These are phyloP conservation scores for Oxycera nigricornis DNA, from an alignment of 2,888 invertebrate genomes.

Conservation along the genomic window DNA sequence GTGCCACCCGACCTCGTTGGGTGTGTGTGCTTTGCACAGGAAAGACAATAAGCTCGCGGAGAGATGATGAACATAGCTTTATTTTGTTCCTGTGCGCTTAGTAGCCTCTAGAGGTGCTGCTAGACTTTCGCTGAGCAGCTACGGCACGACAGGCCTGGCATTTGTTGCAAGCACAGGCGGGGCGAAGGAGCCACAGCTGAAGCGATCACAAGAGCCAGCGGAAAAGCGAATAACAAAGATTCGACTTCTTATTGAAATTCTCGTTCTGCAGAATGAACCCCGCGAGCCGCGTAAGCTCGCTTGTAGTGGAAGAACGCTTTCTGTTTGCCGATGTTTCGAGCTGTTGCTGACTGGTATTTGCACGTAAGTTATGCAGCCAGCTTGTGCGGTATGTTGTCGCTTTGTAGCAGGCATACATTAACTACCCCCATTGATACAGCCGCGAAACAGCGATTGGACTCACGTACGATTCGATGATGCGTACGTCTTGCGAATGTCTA, in stretches of 20 bases:
- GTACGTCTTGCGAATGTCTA: too few relatives aligned
- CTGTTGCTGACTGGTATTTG: conserved; percentile 7
- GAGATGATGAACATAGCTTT: neutral
- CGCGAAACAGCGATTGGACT: neutral
- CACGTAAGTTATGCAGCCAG: conserved; percentile 19
- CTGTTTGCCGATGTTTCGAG: neutral
- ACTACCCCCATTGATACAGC: neutral
- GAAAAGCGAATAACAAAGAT: neutral
- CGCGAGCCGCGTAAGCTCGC: neutral
- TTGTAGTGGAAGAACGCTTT: neutral
- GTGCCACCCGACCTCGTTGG: too few relatives aligned
- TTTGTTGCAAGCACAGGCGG: neutral
- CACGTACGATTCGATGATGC: neutral
- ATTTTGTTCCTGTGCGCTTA: neutral
- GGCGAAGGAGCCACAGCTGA: neutral
- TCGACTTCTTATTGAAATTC: neutral
- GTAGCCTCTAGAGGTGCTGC: neutral
- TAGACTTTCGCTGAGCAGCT: neutral
- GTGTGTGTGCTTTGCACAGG: neutral
- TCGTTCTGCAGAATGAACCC: neutral
- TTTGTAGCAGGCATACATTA: neutral
- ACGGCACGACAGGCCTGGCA: neutral
- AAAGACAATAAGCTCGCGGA: neutral
- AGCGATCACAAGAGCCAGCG: neutral
- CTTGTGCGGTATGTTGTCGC: conserved; percentile 13